A percentile compares a stretch with the other conserved stretches of the same genome.
Conservation (phyloP, 1,140 invertebrate genomes). For the Whitmania pigra region DNA sequence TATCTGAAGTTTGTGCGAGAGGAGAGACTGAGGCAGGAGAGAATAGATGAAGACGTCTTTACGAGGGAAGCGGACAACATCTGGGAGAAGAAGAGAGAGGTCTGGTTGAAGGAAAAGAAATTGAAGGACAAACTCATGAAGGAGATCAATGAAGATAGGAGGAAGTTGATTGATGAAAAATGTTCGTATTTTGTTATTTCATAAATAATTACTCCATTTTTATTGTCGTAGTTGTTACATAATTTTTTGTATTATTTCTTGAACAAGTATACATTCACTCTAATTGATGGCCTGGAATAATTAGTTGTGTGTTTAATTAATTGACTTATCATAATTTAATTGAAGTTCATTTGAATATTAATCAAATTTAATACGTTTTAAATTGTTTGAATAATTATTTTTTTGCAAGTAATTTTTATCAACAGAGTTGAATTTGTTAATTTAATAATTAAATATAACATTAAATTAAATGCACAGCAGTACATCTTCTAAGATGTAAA, state of each 20-base stretch:
- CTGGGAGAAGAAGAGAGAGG: neutral
- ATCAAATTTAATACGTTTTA: too few relatives aligned
- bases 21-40: neutral
- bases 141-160: conserved; percentile 3
- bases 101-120: neutral
- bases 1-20: neutral
- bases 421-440: too few relatives aligned
- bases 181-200: neutral
- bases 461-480: too few relatives aligned
- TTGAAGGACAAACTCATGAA: neutral
- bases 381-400: too few relatives aligned
- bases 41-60: neutral
- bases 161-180: conserved; percentile 7
- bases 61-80: neutral
- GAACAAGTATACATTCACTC: too few relatives aligned
- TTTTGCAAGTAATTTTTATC: too few relatives aligned
- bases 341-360: too few relatives aligned
- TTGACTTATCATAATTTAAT: too few relatives aligned
- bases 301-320: too few relatives aligned
- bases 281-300: too few relatives aligned
- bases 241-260: neutral
- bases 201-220: neutral
- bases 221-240: neutral
- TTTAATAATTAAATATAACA: too few relatives aligned
- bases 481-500: too few relatives aligned